A percentile compares a stretch with the other conserved stretches of the same genome.
Conservation (phyloP, 2,888 invertebrate genomes). For the Andrena dorsata region DNA sequence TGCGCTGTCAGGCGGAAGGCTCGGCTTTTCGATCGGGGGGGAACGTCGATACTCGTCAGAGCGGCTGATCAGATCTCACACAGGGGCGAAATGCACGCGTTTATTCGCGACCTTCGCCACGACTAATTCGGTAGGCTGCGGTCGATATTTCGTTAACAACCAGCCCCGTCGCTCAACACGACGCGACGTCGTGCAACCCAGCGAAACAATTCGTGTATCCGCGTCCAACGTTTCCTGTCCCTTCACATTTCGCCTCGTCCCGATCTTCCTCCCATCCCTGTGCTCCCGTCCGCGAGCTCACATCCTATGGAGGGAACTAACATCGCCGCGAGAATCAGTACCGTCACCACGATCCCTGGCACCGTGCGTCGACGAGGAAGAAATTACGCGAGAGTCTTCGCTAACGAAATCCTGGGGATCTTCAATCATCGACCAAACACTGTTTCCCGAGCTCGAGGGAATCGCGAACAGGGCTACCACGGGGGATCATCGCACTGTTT, state of each 20-base stretch:
- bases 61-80: conserved; percentile 13
- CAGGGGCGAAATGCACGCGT: conserved; percentile 44
- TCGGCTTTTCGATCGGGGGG: neutral
- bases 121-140: conserved; percentile 68
- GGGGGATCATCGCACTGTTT: conserved; percentile 23
- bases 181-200: conserved; percentile 48
- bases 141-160: conserved; percentile 67
- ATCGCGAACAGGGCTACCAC: conserved; percentile 10
- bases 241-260: conserved; percentile 40
- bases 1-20: neutral
- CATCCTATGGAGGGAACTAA: conserved; percentile 1
- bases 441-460: neutral
- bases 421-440: conserved; percentile 45
- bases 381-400: neutral
- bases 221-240: conserved; percentile 37
- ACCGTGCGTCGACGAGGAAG: neutral
- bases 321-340: neutral
- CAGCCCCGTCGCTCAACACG: conserved; percentile 32
- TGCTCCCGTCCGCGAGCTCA: neutral
- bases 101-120: conserved; percentile 66
- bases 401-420: neutral
- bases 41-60: neutral
- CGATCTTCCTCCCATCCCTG: conserved; percentile 15
- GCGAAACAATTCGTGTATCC: conserved; percentile 48
- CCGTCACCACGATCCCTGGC: neutral